Conservation (phyloP, 2,888 invertebrate genomes). For the Patella depressa region DNA sequence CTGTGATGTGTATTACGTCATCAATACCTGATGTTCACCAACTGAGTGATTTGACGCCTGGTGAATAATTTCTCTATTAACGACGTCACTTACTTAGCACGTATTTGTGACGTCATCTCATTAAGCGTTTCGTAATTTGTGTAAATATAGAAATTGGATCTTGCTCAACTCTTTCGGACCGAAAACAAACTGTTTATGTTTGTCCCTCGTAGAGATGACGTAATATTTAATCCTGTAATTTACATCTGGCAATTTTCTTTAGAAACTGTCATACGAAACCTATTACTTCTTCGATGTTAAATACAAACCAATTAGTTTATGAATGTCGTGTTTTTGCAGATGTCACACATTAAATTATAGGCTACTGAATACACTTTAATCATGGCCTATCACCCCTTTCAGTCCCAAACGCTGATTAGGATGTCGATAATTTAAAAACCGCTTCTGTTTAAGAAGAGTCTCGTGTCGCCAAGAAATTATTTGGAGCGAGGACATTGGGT, state of each 20-base stretch:
- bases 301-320: too few species aligned
- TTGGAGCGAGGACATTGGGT: too few species aligned
- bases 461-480: too few species aligned
- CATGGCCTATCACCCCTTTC: too few species aligned
- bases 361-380: too few species aligned
- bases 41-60: background rate
- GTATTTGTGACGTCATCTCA: conserved; percentile 3
- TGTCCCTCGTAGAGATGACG: background rate
- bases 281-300: too few species aligned
- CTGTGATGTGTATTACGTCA: background rate
- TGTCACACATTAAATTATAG: too few species aligned
- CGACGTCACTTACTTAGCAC: background rate
- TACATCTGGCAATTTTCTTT: background rate
- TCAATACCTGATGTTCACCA: background rate
- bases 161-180: background rate
- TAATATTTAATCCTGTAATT: background rate
- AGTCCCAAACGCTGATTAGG: too few species aligned
- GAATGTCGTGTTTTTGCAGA: too few species aligned
- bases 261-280: background rate
- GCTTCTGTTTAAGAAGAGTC: too few species aligned
- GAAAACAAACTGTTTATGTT: background rate
- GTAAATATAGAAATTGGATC: background rate
- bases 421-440: too few species aligned
- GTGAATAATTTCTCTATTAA: background rate
- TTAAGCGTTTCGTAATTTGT: background rate